Conservation (phyloP, 2,113 vertebrate species). For the Spea bombifrons region DNA sequence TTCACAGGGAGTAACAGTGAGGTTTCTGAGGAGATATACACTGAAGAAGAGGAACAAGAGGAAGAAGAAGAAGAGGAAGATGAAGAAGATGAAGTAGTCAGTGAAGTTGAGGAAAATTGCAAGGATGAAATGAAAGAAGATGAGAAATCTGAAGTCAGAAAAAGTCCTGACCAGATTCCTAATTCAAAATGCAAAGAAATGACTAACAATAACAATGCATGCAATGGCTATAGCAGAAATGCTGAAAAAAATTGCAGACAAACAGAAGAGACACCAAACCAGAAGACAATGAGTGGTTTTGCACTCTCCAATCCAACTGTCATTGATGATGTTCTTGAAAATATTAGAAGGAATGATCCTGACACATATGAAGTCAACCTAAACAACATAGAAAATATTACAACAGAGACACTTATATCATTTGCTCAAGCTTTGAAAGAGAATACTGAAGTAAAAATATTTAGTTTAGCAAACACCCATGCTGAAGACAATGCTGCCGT, state of each 20-base stretch:
- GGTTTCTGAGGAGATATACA: conserved; percentile 64
- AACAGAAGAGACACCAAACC: conserved; percentile 48
- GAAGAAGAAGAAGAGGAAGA: conserved; percentile 57
- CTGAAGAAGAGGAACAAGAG: conserved; percentile 67
- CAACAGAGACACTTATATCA: conserved; percentile 77
- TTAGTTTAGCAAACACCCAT: conserved; percentile 88
- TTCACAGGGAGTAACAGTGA: conserved; percentile 78
- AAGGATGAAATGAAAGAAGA: conserved; percentile 49
- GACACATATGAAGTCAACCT: conserved; percentile 86
- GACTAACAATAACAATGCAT: conserved; percentile 51
- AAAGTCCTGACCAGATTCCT: conserved; percentile 51
- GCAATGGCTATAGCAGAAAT: conserved; percentile 64
- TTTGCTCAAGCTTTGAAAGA: conserved; percentile 82
- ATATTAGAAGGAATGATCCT: conserved; percentile 73
- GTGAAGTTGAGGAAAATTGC: conserved; percentile 60
- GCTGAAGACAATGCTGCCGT: conserved; percentile 84
- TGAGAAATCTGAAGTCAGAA: conserved; percentile 33
- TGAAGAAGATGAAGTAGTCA: conserved; percentile 55
- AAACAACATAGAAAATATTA: conserved; percentile 95
- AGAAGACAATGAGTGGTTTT: conserved; percentile 58
- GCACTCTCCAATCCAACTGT: conserved; percentile 83
- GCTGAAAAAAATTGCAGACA: conserved; percentile 58
- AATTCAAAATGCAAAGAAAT: conserved; percentile 57
- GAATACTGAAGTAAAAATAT: conserved; percentile 80
- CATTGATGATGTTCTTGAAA: conserved; percentile 86